Conservation (phyloP, 2,888 invertebrate genomes). For the Geophilus truncorum region DNA sequence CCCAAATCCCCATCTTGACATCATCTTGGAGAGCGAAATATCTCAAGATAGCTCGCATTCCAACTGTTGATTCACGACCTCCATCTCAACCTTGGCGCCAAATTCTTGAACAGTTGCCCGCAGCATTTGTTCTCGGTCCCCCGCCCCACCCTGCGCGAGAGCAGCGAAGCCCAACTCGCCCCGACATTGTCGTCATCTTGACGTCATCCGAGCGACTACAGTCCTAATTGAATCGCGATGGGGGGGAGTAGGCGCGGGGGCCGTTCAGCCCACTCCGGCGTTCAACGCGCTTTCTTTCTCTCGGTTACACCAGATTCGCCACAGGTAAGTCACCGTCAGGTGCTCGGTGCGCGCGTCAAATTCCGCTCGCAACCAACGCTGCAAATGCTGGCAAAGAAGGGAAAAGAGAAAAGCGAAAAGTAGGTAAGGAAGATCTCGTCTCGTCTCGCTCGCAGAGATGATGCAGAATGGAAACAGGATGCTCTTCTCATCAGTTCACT, state of each 20-base stretch:
- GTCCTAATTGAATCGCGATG: constrained; percentile 25
- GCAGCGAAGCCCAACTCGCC: neutral
- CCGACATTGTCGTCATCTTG: constrained; percentile 18
- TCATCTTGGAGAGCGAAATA: neutral
- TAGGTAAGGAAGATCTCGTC: neutral
- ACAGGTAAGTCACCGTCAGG: neutral
- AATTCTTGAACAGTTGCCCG: constrained; percentile 15
- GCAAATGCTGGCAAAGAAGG: neutral
- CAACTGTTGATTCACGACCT: constrained; percentile 27
- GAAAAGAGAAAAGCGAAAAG: neutral
- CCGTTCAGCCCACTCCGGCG: constrained; percentile 20
- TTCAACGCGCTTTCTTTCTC: constrained; percentile 11
- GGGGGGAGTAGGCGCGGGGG: constrained; percentile 25
- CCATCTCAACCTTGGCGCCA: constrained; percentile 25
- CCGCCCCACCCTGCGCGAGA: constrained; percentile 5
- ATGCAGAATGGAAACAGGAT: neutral
- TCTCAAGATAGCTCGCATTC: constrained; percentile 22
- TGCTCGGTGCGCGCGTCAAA: neutral
- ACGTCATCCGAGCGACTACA: constrained; percentile 12
- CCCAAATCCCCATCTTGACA: neutral
- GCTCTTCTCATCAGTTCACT: neutral
- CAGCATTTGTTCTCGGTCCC: neutral
- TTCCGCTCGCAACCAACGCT: neutral
- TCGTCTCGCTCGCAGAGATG: neutral
- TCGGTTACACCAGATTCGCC: neutral